Percentiles rank a stretch among this genome's conserved stretches.
Evolutionary conservation across 1,140 invertebrate species (phyloP).

Genomic region (Trigoniulus corallinus): DNA sequence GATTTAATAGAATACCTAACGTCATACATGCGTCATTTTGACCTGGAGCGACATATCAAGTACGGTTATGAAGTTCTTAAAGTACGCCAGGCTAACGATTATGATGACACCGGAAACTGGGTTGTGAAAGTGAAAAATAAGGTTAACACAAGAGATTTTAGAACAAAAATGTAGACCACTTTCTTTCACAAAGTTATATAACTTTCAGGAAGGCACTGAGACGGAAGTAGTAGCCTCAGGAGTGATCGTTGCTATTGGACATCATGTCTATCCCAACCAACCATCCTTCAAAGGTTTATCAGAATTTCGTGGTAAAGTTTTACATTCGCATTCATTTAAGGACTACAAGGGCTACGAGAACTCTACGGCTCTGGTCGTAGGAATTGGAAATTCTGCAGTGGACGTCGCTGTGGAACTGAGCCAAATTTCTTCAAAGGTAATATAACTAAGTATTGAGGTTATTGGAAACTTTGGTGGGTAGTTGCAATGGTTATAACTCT

Average conservation of each 20-base stretch:
- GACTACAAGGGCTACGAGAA: conserved; percentile 22
- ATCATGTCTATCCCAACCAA: conserved; percentile 21
- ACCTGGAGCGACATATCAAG: conserved; percentile 10
- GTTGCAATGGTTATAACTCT: too few species aligned
- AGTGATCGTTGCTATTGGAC: conserved; percentile 23
- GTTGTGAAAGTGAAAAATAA: conserved; percentile 2
- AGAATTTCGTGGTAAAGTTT: conserved; percentile 26
- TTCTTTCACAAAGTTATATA: neutral
- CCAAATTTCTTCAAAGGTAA: conserved; percentile 28
- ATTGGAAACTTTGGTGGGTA: too few species aligned
- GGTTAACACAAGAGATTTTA: too few species aligned
- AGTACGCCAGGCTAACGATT: neutral
- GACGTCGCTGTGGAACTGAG: conserved; percentile 35
- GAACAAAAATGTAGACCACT: neutral
- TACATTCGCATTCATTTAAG: conserved; percentile 31
- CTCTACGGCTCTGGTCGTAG: conserved; percentile 29
- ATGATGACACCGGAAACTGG: conserved; percentile 3
- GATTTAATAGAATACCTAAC: conserved; percentile 21
- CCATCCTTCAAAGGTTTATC: conserved; percentile 18
- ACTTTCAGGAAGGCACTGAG: neutral
- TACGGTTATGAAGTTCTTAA: conserved; percentile 2
- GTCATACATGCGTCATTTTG: conserved; percentile 19
- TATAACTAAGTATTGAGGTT: too few species aligned
- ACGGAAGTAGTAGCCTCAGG: neutral
- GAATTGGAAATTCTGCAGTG: conserved; percentile 38